Conservation (phyloP, 2,888 invertebrate genomes). For the Acronicta psi region DNA sequence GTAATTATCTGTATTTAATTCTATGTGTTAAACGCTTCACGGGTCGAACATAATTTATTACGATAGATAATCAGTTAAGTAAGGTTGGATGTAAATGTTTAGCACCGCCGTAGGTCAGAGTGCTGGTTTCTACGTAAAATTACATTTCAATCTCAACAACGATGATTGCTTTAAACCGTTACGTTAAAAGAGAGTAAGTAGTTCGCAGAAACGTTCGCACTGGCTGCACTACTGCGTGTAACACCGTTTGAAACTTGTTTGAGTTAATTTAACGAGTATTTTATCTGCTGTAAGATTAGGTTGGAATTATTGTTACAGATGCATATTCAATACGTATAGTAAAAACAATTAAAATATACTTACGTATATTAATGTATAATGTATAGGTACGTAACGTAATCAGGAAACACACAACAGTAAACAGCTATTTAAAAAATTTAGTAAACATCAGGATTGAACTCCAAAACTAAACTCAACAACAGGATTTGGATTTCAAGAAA, state of each 20-base stretch:
- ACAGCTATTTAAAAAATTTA: too few relatives aligned
- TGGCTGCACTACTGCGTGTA: slow-evolving; percentile 14
- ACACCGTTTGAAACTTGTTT: slow-evolving; percentile 12
- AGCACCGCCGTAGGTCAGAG: slow-evolving; percentile 66
- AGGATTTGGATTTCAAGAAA: too few relatives aligned
- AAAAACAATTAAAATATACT: too few relatives aligned
- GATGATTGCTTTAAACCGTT: slow-evolving; percentile 72
- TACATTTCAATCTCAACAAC: slow-evolving; percentile 76
- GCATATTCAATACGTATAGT: too few relatives aligned
- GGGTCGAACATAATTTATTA: slow-evolving; percentile 49
- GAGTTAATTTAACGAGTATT: slow-evolving; percentile 19
- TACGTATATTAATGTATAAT: too few relatives aligned
- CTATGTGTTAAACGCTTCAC: slow-evolving; percentile 46
- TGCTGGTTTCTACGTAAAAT: slow-evolving; percentile 74
- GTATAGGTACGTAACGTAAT: too few relatives aligned
- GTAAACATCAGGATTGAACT: too few relatives aligned
- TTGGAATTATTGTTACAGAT: too few relatives aligned
- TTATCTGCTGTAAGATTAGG: slow-evolving; percentile 2
- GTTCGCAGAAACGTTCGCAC: slow-evolving; percentile 64
- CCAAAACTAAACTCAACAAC: too few relatives aligned
- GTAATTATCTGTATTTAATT: slow-evolving; percentile 50
- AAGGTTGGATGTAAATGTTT: slow-evolving; percentile 61
- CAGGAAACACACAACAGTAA: too few relatives aligned
- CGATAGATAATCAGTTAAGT: slow-evolving; percentile 54
- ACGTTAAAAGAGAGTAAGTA: slow-evolving; percentile 72